Percentiles rank a stretch among this genome's conserved stretches.
Evolutionary conservation across 1,140 invertebrate genomes (phyloP).

Genomic region (Agrilus planipennis): DNA sequence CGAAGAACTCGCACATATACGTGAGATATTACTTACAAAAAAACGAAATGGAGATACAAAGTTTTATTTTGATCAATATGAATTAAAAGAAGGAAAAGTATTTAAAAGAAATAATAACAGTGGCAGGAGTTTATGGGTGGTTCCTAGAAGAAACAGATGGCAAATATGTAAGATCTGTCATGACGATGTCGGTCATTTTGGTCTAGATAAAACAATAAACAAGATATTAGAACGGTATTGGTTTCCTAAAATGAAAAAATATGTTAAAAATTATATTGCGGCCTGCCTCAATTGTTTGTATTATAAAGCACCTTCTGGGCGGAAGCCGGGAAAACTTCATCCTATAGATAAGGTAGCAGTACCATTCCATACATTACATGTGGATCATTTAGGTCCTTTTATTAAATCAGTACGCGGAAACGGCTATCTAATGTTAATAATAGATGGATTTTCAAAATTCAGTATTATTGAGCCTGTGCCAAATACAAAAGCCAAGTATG

Average conservation of each 20-base stretch:
- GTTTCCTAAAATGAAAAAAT: slow-evolving; percentile 12
- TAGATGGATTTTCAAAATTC: slow-evolving; percentile 24
- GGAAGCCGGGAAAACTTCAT: slow-evolving; percentile 10
- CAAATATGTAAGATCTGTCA: slow-evolving; percentile 7
- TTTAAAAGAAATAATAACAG: background rate
- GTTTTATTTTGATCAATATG: slow-evolving; percentile 15
- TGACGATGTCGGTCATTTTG: slow-evolving; percentile 9
- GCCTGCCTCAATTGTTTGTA: slow-evolving; percentile 13
- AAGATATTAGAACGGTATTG: slow-evolving; percentile 8
- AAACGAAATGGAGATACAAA: background rate
- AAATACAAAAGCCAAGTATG: slow-evolving; percentile 6
- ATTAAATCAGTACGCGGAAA: slow-evolving; percentile 17
- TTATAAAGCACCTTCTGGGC: slow-evolving; percentile 14
- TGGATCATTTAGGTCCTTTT: slow-evolving; percentile 22
- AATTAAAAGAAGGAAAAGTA: no score
- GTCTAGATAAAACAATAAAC: slow-evolving; percentile 7
- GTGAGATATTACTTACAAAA: background rate
- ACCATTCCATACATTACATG: slow-evolving; percentile 15
- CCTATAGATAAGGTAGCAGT: slow-evolving; percentile 7
- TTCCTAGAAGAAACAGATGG: slow-evolving; percentile 10
- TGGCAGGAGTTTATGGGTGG: slow-evolving; percentile 4
- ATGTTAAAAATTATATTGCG: slow-evolving; percentile 15
- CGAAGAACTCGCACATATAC: slow-evolving; percentile 3
- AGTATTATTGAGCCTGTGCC: slow-evolving; percentile 13
- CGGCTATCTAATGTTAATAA: slow-evolving; percentile 19